Evolutionary conservation across 2,113 vertebrate genomes (phyloP).

Genomic region (Bos indicus): DNA sequence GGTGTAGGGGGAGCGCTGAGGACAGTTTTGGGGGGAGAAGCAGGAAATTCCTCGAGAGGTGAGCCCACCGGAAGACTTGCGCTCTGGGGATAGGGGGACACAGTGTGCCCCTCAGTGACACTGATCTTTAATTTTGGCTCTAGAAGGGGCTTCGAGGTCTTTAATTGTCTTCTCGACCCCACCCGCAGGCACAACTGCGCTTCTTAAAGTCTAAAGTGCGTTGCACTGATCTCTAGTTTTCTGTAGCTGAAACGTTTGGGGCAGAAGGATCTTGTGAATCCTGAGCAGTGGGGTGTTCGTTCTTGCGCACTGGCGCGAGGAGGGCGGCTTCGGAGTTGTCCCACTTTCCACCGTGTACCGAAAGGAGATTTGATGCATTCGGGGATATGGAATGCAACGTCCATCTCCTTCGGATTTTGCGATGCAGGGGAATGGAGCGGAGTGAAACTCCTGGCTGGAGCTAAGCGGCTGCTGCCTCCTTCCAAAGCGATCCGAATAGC

Average conservation of each 20-base stretch:
- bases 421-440: background rate
- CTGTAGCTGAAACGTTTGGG: background rate
- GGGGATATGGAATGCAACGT: background rate
- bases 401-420: background rate
- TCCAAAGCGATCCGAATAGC: conserved; percentile 58
- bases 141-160: background rate
- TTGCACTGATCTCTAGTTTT: background rate
- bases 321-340: background rate
- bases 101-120: background rate
- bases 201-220: background rate
- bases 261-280: background rate
- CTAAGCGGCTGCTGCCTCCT: background rate
- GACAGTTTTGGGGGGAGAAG: background rate
- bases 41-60: background rate
- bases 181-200: background rate
- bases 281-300: conserved; percentile 18
- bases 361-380: background rate
- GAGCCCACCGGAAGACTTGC: background rate
- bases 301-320: background rate
- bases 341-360: background rate
- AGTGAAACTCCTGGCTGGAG: conserved; percentile 27
- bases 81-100: background rate
- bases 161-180: background rate
- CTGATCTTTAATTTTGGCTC: background rate
- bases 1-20: background rate